phyloP scores from a whole-genome alignment of 92 coral and sea anemone species.

The Anthopleura xanthogrammica region DNA sequence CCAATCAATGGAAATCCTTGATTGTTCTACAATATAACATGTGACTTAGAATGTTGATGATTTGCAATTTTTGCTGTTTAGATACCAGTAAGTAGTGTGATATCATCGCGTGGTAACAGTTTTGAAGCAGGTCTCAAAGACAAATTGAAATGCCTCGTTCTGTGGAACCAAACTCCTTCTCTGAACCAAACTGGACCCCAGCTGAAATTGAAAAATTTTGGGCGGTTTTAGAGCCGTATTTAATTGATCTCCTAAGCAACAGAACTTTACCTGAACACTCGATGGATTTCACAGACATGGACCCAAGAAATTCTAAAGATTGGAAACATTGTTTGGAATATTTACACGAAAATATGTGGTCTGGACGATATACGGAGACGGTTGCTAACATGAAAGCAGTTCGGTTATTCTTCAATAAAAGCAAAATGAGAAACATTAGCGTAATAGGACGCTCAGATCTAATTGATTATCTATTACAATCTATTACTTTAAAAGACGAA shows the following conservation, averaged over 20 bases:
- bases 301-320: conserved; percentile 2
- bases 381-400: conserved; percentile 33
- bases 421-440: neutral
- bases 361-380: conserved; percentile 13
- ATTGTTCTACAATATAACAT: neutral
- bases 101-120: neutral
- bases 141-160: neutral
- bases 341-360: conserved; percentile 21
- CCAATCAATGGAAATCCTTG: neutral
- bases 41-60: neutral
- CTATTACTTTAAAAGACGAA: neutral
- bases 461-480: neutral
- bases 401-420: conserved; percentile 6
- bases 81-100: neutral
- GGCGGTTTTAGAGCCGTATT: conserved; percentile 26
- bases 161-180: neutral
- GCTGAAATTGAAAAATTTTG: conserved; percentile 31
- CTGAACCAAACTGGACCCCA: conserved; percentile 25
- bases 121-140: neutral
- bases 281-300: conserved; percentile 17
- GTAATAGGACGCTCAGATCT: neutral
- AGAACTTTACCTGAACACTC: neutral
- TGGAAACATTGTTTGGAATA: conserved; percentile 9
- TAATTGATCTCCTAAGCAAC: conserved; percentile 6
- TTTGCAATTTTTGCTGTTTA: neutral